These are phyloP conservation scores for Axinella damicornis DNA, from an alignment of 37 sponge, comb jelly and placozoan genomes.

Conservation along the genomic window DNA sequence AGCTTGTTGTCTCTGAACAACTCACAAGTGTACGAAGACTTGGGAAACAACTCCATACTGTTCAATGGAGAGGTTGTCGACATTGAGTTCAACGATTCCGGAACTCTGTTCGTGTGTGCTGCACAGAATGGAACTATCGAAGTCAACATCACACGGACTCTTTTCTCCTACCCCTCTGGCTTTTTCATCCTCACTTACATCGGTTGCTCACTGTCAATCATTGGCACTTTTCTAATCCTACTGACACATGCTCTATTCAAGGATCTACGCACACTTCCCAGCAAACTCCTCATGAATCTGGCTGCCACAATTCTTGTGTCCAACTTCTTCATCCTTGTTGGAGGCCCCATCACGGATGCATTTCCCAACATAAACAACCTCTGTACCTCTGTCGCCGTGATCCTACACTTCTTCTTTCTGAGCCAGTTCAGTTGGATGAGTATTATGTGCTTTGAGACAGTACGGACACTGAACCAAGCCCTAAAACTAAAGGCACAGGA, in stretches of 20 bases:
- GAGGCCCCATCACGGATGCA: background rate
- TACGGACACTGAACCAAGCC: background rate
- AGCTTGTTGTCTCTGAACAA: too few relatives aligned
- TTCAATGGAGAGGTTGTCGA: background rate
- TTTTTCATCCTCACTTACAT: constrained; percentile 46
- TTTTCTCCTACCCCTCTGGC: constrained; percentile 7
- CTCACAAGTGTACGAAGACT: too few relatives aligned
- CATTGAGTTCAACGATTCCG: background rate
- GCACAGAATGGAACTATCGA: background rate
- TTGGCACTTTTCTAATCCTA: constrained; percentile 28
- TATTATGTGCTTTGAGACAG: constrained; percentile 32
- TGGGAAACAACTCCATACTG: too few relatives aligned
- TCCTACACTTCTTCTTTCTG: constrained; percentile 42
- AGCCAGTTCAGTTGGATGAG: constrained; percentile 65
- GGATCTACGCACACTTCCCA: constrained; percentile 54
- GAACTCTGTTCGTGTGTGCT: background rate
- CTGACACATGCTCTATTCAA: constrained; percentile 54
- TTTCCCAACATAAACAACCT: background rate
- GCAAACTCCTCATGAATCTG: constrained; percentile 55
- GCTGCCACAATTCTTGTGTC: constrained; percentile 17
- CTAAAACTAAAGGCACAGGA: background rate
- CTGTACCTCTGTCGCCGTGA: constrained; percentile 31
- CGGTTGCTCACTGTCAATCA: constrained; percentile 52
- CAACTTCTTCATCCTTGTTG: constrained; percentile 40
- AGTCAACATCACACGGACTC: background rate